Evolutionary conservation across 1,140 invertebrate species (phyloP), one percentile per base, ranked within the genome.

Genomic region (Leguminivora glycinivorella): DNA sequence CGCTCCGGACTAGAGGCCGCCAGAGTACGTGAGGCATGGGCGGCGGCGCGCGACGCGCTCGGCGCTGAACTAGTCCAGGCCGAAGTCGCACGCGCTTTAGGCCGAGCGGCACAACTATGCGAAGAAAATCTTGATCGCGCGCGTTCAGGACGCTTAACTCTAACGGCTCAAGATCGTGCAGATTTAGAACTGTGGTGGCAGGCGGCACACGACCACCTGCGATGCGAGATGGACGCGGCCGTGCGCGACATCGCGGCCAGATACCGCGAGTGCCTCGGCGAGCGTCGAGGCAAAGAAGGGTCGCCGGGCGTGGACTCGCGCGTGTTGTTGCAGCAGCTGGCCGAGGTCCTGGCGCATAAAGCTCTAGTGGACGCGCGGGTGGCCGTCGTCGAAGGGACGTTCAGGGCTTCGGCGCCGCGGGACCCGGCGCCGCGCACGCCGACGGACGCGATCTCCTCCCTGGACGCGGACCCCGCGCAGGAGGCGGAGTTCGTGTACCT

Each of bases 261-360:
- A 60, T 96, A 95, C 83, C 93, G 95, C 74, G 93, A 94, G 24
- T 92, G 92, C 70, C 84, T 94, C 40, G 83, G 89, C 3, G 89
- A 70, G 75, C 89, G 74, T 88, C 94, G 90, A 80, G 92, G 76
- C 83, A 93, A 80, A 70, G 93, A 88, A 80, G 81, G 77, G 58
- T 79, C 85, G 24, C 74, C 82, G 6, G 87, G 82, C 76, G 75
- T 83, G 72, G 82, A 93, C 87, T 93, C 89, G 87, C 92, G 92
- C 43, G 92, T 92, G 26, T 82, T 95, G n/a, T 80, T 96, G 72
- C 88, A 92, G 22, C 94, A 95, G 82, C 95, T 96, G 81, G 95
- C 95, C 22, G 95, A 96, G 83, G 93, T 96, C 52, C 92, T 96
- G 40, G 95, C 95, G 29, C 95, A 96, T 71, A 96, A 96, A 83